Evolutionary conservation across 2,888 invertebrate genomes (phyloP), one percentile per base, ranked within the genome.

Genomic region (Leucophenga montana): DNA sequence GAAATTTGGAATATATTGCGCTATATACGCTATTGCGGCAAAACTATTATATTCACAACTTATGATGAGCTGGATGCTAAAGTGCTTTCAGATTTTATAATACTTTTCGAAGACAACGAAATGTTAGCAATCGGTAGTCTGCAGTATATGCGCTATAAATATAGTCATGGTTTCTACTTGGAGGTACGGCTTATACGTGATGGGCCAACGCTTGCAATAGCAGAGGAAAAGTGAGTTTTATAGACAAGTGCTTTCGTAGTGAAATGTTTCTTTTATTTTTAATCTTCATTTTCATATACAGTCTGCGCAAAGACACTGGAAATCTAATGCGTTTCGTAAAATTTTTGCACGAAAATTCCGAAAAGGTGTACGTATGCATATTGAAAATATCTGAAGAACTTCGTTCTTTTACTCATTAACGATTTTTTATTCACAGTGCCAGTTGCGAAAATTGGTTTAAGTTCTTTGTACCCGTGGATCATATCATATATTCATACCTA

Each of bases 31-130:
- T 92, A 92, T 68, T 89, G 91, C 5, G 95, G 95, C 0, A 91
- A 92, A 79, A 93, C 94, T 66, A 91, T 96, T 50, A 90, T 96
- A 71, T 90, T 96, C 74, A 95, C 96, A 22, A 94, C 95, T 66
- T 94, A 93, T 87, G 94, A 94, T 86, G 94, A 95, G 92, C 92
- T 93, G 82, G 95, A 95, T 88, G 94, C 95, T 88, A 95, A 95
- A 89, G 93, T 93, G 54, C 89, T 95, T 8, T 95, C 95, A 85
- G 93, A 94, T 16, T 89, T 94, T 22, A 89, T 95, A 76, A 92
- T 94, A 61, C 92, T 95, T 67, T 94, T 95, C 93, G 94, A 94
- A 75, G 92, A 93, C 80, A 95, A 95, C 0, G 90, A 91, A 75
- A 93, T 95, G 87, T 90, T 92, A 78, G 94, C 93, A 72, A 89